Evolutionary conservation across 2,113 vertebrate genomes (phyloP), one percentile per base, ranked within the genome.

Genomic region (Sapajus apella): DNA sequence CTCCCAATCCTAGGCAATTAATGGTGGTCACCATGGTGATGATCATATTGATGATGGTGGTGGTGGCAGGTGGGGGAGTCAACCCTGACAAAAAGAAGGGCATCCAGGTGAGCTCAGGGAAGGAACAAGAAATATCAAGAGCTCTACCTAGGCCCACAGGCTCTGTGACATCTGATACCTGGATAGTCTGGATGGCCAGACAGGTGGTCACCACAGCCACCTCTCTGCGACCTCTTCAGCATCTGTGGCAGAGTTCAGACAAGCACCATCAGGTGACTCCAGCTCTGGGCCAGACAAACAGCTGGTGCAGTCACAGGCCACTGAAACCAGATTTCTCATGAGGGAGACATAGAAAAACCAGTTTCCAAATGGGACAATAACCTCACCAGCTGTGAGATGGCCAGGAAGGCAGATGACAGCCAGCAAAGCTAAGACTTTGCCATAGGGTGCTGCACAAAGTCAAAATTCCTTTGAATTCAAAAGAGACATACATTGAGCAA

Each of bases 231-330:
- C 75, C 73, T 68, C 40, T 6, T n/a, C 58, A 37, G 50, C 21
- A n/a, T 35, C 61, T 43, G 43, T 30, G 40, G 58, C 77, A 86
- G 8, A 97, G 79, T 47, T 86, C 82, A 95, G 37, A 86, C 45
- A 56, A 90, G 37, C 55, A 47, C 87, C 5, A 3, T 4, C 4
- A 3, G 64, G 61, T 52, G 35, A 40, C n/a, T 45, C 87, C 82
- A 5, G 21, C 81, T 75, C 77, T 40, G 55, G 30, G 20, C 80
- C 58, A 77, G 87, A 76, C 18, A 66, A 75, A 20, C 87, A 87
- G 83, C 64, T 92, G 84, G 84, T 14, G 2, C 8, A n/a, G 87
- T 83, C 94, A 94, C 11, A 17, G 84, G 75, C 58, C 92, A 92
- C 37, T 43, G 76, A 12, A 81, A 55, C 76, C 37, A 55, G 8